These are phyloP conservation scores for Pithys albifrons DNA, from an alignment of 2,113 vertebrate genomes.

Conservation along the genomic window DNA sequence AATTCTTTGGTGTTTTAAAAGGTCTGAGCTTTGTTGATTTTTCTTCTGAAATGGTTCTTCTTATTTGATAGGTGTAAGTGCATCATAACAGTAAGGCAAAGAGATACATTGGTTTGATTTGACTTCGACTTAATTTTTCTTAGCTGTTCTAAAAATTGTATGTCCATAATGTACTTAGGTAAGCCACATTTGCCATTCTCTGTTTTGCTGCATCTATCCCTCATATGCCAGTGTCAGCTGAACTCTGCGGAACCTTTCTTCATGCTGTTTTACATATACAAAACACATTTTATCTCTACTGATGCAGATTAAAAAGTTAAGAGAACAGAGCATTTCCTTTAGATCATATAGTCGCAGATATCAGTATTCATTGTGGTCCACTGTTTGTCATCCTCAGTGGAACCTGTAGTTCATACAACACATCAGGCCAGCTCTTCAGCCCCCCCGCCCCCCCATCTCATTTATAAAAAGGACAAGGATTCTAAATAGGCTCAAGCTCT, in stretches of 20 bases:
- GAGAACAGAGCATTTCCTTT: background rate
- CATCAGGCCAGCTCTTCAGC: background rate
- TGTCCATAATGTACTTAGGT: background rate
- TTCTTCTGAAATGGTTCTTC: background rate
- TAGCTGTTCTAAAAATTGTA: background rate
- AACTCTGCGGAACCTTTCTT: background rate
- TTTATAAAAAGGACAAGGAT: constrained; percentile 16
- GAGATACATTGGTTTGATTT: background rate
- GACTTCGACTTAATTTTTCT: background rate
- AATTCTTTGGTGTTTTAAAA: background rate
- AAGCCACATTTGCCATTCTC: background rate
- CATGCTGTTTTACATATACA: background rate
- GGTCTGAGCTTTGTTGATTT: background rate
- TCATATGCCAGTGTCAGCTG: background rate
- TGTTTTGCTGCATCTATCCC: background rate
- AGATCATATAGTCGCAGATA: background rate
- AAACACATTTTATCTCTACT: background rate
- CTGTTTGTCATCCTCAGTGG: background rate
- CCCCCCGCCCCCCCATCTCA: background rate
- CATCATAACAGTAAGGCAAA: background rate
- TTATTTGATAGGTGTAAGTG: background rate
- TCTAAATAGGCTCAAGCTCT: constrained; percentile 9
- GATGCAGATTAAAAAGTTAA: background rate
- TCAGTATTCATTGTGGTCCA: background rate
- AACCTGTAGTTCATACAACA: background rate